These are phyloP conservation scores for Cranoglanis bouderius DNA, from an alignment of 2,113 vertebrate species.

Conservation along the genomic window DNA sequence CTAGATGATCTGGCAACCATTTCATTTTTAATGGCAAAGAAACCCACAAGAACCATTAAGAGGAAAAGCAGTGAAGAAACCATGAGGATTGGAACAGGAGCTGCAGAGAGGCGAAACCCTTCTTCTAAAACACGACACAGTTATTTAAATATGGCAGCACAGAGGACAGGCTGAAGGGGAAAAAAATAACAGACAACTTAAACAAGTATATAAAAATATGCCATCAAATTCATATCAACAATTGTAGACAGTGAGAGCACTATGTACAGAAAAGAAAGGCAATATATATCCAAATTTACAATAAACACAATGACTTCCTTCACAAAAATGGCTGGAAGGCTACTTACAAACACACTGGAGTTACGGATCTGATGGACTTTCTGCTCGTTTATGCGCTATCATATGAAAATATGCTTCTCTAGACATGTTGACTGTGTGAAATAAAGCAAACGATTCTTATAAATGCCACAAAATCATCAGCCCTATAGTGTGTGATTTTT, in stretches of 20 bases:
- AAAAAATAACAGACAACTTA: constrained; percentile 53
- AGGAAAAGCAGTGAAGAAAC: constrained; percentile 64
- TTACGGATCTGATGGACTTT: not conserved
- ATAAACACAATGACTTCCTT: constrained; percentile 68
- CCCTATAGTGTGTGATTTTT: not conserved
- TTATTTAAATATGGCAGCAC: constrained; percentile 70
- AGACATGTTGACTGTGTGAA: constrained; percentile 4
- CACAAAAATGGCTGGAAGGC: constrained; percentile 61
- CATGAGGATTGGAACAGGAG: constrained; percentile 61
- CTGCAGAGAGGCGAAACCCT: constrained; percentile 47
- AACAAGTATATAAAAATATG: constrained; percentile 87
- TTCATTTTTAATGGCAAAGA: constrained; percentile 82
- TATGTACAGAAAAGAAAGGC: constrained; percentile 81
- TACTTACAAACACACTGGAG: constrained; percentile 52
- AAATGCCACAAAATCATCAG: not conserved
- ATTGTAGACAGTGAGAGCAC: constrained; percentile 72
- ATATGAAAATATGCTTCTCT: constrained; percentile 39
- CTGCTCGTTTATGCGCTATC: not conserved
- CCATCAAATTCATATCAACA: constrained; percentile 82
- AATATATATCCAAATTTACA: constrained; percentile 80
- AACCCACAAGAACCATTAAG: constrained; percentile 76
- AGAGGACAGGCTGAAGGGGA: constrained; percentile 59
- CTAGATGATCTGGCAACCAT: constrained; percentile 64
- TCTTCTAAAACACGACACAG: constrained; percentile 59
- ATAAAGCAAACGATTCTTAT: not conserved